Evolutionary conservation across 2,797 vertebrate species (phyloP).

Genomic region (Cossypha polioptera): DNA sequence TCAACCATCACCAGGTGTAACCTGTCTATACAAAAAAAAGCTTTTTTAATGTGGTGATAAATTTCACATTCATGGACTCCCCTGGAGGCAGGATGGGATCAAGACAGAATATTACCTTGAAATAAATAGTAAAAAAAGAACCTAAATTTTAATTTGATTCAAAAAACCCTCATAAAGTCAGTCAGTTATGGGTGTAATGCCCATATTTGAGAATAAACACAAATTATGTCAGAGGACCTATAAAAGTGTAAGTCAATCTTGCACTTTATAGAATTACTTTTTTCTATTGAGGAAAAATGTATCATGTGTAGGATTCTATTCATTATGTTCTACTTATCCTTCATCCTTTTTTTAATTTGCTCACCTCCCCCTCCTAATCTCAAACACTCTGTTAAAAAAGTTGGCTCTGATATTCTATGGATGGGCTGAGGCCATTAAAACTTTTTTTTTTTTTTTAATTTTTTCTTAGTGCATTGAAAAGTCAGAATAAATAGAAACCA

Average conservation of each 20-base stretch:
- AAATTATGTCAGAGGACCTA: background rate
- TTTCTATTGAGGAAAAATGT: background rate
- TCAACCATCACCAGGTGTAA: background rate
- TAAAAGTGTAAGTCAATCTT: background rate
- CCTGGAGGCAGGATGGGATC: background rate
- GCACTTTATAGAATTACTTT: background rate
- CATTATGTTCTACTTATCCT: background rate
- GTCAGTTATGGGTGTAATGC: background rate
- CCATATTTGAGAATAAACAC: background rate
- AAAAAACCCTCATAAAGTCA: background rate
- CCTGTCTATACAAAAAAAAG: background rate
- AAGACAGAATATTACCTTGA: background rate
- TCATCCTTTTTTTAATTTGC: background rate
- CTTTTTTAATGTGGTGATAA: background rate
- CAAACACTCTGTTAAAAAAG: background rate
- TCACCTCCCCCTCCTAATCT: rapidly evolving
- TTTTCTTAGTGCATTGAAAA: background rate
- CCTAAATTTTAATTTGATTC: background rate
- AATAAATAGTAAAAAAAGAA: background rate
- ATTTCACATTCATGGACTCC: background rate
- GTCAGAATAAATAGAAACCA: background rate
- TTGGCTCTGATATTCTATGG: background rate
- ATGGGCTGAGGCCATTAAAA: background rate
- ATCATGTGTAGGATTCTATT: background rate
- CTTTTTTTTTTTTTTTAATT: background rate